Base-by-base conservation (phyloP, 92 coral and sea anemone species). In the Metridium senile region DNA sequence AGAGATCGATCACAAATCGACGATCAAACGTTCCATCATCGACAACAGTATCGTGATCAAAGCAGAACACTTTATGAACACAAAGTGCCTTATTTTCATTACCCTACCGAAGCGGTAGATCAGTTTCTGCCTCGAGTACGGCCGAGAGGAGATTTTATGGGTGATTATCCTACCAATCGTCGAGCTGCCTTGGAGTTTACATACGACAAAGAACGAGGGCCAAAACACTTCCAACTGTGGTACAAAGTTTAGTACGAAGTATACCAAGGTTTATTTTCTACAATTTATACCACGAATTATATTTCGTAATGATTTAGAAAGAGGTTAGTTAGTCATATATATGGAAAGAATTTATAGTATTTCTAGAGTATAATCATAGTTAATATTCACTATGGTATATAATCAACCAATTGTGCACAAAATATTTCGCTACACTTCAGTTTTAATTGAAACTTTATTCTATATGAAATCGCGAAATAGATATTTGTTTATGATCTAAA, bases 101-200 rank as follows among this genome's bases (percentile, higher is more conserved):
- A 92, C 39, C 99, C 99, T 13, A 96, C 99, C 0, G 92, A 90
- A 71, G 99, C 99, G 0, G 87, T 87, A 11, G 86, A 89, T 28
- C 97, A 92, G 81, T 96, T 96, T 72, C 62, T 86, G 26, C 97
- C 94, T 0, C 76, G 76, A 29, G 78, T 74, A 20, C 53, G 81
- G 9, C 81, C 66, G 13, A 74, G 91, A 0, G 67, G 70, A 32
- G 85, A 81, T 46, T 74, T 46, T 32, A 79, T 89, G 26, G 93
- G 89, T 7, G 71, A 73, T 43, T 96, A 88, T 72, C 99, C 99
- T 9, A 96, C 76, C 28, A 51, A 80, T 25, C 83, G 91, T 1
- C 90, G 87, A 67, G 93, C 93, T 1, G 87, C 97, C 16, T 68
- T 86, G 82, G 97, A 96, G 49, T 74, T 86, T 49, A 80, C 86